Evolutionary conservation across 1,140 invertebrate species (phyloP).

Genomic region (Macrobrachium rosenbergii): DNA sequence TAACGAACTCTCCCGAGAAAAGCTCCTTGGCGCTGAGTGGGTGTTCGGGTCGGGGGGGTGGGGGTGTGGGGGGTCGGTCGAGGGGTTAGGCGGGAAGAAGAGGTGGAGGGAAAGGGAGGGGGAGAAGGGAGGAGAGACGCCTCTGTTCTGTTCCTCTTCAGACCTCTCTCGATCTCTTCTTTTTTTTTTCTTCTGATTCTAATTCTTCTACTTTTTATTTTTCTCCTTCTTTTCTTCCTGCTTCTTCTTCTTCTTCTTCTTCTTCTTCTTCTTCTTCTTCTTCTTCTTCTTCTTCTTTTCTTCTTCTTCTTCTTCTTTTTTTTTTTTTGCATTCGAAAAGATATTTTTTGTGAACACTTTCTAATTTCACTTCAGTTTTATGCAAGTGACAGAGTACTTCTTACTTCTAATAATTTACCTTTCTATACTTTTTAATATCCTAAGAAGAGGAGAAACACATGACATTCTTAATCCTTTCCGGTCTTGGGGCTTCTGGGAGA

Average conservation of each 20-base stretch:
- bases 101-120: background rate
- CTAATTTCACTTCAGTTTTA: no score
- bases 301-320: slow-evolving; percentile 11
- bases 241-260: slow-evolving; percentile 3
- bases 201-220: background rate
- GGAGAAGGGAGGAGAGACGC: background rate
- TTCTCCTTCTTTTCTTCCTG: background rate
- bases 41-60: background rate
- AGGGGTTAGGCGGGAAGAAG: background rate
- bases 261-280: slow-evolving; percentile 5
- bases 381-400: no score
- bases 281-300: slow-evolving; percentile 8
- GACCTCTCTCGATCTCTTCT: background rate
- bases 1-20: no score
- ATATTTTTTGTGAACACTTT: background rate
- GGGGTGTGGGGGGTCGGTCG: background rate
- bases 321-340: background rate
- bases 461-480: no score
- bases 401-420: no score
- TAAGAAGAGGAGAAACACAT: no score
- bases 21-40: no score
- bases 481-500: no score
- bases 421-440: no score
- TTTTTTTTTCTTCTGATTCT: background rate
- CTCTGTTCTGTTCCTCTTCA: background rate